phyloP scores from a whole-genome alignment of 1,140 invertebrate species.

The Orussus abietinus region DNA sequence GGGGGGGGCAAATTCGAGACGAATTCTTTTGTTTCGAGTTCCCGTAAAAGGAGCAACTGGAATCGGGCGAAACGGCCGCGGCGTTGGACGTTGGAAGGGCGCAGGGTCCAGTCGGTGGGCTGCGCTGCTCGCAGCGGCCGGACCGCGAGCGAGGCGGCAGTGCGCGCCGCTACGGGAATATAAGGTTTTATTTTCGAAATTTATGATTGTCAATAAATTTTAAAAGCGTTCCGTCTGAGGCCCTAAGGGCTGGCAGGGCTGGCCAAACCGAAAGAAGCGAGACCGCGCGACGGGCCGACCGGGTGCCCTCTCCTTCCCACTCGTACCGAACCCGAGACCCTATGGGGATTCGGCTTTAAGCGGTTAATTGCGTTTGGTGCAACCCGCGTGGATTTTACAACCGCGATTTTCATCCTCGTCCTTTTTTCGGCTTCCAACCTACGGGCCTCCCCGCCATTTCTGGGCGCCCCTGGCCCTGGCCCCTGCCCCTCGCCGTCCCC shows the following conservation, averaged over 20 bases:
- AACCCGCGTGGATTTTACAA: conserved; percentile 48
- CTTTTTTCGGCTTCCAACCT: conserved; percentile 35
- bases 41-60: conserved; percentile 41
- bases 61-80: conserved; percentile 15
- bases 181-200: conserved; percentile 58
- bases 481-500: conserved; percentile 7
- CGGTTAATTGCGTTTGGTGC: conserved; percentile 51
- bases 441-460: conserved; percentile 11
- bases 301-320: conserved; percentile 22
- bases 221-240: conserved; percentile 56
- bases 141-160: conserved; percentile 5
- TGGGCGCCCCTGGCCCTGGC: conserved; percentile 22
- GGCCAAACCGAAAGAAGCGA: conserved; percentile 45
- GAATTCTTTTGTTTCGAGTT: conserved; percentile 50
- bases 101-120: conserved; percentile 15
- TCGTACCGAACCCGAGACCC: conserved; percentile 14
- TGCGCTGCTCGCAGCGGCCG: no score
- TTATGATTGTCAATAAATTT: conserved; percentile 59
- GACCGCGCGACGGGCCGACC: conserved; percentile 30
- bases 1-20: conserved; percentile 44
- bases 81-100: conserved; percentile 13
- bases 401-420: conserved; percentile 47
- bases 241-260: conserved; percentile 52
- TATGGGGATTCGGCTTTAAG: conserved; percentile 44
- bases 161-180: conserved; percentile 40